Conservation (phyloP, 2,888 invertebrate genomes). For the Cataglyphis rosenhaueri region DNA sequence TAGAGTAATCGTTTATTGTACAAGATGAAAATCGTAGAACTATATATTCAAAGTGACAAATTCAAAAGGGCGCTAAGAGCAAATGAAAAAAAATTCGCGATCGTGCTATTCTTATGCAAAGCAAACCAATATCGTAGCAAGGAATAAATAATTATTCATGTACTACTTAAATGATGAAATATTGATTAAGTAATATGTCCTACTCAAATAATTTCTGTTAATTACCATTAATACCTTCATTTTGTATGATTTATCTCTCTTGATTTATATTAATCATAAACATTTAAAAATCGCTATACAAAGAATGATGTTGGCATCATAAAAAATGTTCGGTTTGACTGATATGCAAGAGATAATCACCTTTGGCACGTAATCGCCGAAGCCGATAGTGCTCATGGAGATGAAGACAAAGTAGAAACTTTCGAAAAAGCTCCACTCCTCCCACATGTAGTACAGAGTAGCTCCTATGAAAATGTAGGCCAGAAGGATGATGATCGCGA, state of each 20-base stretch:
- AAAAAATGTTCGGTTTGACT: background rate
- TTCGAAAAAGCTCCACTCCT: constrained; percentile 96
- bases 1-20: constrained; percentile 61
- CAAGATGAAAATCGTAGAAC: constrained; percentile 9
- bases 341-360: constrained; percentile 77
- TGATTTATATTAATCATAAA: background rate
- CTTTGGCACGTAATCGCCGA: constrained; percentile 96
- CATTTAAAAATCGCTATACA: constrained; percentile 12
- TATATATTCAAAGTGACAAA: constrained; percentile 15
- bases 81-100: constrained; percentile 59
- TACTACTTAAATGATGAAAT: background rate
- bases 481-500: constrained; percentile 94
- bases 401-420: constrained; percentile 99
- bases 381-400: constrained; percentile 98
- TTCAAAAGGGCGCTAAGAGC: constrained; percentile 60
- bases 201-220: background rate
- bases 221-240: background rate
- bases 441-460: constrained; percentile 91
- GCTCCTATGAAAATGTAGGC: constrained; percentile 96
- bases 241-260: constrained; percentile 16
- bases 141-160: constrained; percentile 4
- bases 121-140: background rate
- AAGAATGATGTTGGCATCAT: background rate
- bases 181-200: background rate
- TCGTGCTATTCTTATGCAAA: background rate